phyloP scores from a whole-genome alignment of 2,888 invertebrate species.

The Athalia cordata region DNA sequence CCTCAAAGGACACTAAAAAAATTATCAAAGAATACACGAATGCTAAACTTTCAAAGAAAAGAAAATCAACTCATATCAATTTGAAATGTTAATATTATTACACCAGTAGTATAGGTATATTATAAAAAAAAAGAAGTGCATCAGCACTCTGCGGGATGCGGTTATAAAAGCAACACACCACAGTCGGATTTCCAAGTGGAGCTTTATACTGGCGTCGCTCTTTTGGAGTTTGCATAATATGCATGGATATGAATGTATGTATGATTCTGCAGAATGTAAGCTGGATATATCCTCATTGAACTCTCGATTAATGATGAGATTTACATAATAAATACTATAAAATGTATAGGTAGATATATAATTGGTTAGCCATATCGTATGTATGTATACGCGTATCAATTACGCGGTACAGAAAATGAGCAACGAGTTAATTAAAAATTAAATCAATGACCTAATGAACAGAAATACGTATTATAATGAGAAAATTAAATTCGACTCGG shows the following conservation, averaged over 20 bases:
- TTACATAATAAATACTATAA: too few species aligned
- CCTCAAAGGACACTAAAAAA: background rate
- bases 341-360: constrained; percentile 2
- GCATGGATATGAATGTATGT: background rate
- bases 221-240: background rate
- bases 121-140: too few species aligned
- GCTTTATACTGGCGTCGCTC: too few species aligned
- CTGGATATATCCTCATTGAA: background rate
- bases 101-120: too few species aligned
- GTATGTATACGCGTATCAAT: background rate
- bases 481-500: background rate
- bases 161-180: too few species aligned
- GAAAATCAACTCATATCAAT: background rate
- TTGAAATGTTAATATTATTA: too few species aligned
- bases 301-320: too few species aligned
- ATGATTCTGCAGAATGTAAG: background rate
- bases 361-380: constrained; percentile 7
- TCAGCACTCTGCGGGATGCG: too few species aligned
- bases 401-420: background rate
- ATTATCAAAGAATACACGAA: background rate
- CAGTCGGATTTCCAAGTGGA: too few species aligned
- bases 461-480: too few species aligned
- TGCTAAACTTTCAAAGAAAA: background rate
- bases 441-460: constrained; percentile 22
- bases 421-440: constrained; percentile 36